phyloP scores from a whole-genome alignment of 2,888 invertebrate genomes.

The Drosophila colorata region DNA sequence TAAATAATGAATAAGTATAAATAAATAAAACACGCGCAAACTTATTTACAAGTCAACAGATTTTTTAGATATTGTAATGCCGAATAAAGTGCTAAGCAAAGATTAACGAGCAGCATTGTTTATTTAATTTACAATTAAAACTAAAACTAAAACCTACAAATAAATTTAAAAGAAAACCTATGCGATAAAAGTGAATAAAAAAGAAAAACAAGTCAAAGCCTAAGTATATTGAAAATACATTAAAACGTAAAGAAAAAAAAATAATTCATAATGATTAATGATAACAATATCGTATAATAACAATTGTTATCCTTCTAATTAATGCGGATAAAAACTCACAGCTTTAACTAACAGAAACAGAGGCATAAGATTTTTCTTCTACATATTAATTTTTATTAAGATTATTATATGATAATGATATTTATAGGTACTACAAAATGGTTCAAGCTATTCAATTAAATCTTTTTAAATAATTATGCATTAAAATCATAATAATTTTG shows the following conservation, averaged over 20 bases:
- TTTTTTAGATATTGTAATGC: slow-evolving; percentile 73
- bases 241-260: slow-evolving; percentile 19
- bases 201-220: slow-evolving; percentile 38
- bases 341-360: slow-evolving; percentile 82
- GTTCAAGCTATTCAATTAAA: slow-evolving; percentile 81
- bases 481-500: slow-evolving; percentile 79
- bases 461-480: slow-evolving; percentile 70
- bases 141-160: slow-evolving; percentile 37
- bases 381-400: slow-evolving; percentile 78
- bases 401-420: slow-evolving; percentile 67
- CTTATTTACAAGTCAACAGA: slow-evolving; percentile 67
- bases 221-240: slow-evolving; percentile 62
- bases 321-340: slow-evolving; percentile 83
- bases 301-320: slow-evolving; percentile 80
- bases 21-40: slow-evolving; percentile 47
- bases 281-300: slow-evolving; percentile 51
- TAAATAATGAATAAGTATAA: slow-evolving; percentile 19
- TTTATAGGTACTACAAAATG: slow-evolving; percentile 74
- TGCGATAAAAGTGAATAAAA: slow-evolving; percentile 40
- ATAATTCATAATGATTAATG: slow-evolving; percentile 24
- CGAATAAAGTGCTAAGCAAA: slow-evolving; percentile 47
- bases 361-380: slow-evolving; percentile 82
- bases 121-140: slow-evolving; percentile 44
- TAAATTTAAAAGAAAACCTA: slow-evolving; percentile 19
- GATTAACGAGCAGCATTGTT: slow-evolving; percentile 50